phyloP scores from a whole-genome alignment of 2,797 vertebrate genomes.

The Heliangelus exortis region DNA sequence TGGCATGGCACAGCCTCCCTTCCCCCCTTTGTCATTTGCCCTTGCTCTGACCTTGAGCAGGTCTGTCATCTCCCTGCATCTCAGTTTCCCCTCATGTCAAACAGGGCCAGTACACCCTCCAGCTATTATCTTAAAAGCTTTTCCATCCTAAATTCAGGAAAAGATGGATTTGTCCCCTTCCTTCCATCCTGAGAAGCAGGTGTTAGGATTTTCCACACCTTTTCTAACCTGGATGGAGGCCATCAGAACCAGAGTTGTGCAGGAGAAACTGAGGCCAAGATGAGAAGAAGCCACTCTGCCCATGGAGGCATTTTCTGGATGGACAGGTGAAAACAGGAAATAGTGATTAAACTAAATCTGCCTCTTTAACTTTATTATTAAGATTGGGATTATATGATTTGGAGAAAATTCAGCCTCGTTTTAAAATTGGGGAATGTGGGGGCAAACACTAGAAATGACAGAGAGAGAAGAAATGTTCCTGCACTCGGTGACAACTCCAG shows the following conservation, averaged over 20 bases:
- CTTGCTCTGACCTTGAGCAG: slow-evolving; percentile 28
- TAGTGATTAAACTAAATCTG: not conserved
- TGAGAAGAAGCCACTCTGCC: not conserved
- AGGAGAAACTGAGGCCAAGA: not conserved
- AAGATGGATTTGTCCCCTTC: accelerated
- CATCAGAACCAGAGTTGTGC: not conserved
- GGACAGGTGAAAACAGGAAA: slow-evolving; percentile 26
- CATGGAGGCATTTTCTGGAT: not conserved
- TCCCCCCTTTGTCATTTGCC: not conserved
- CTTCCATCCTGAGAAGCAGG: not conserved
- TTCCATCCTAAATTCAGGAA: not conserved
- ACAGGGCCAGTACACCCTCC: accelerated
- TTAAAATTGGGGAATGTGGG: not conserved
- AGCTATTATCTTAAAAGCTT: not conserved
- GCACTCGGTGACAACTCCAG: not conserved
- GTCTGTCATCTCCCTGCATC: not conserved
- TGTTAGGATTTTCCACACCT: not conserved
- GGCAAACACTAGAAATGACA: not conserved
- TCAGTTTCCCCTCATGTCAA: not conserved
- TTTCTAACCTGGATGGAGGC: not conserved
- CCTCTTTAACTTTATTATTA: slow-evolving; percentile 36
- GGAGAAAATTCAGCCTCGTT: not conserved
- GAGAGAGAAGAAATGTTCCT: not conserved
- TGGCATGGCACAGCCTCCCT: not conserved
- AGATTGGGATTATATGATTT: not conserved